Evolutionary conservation across 2,888 invertebrate species (phyloP).

Genomic region (Clitarchus hookeri): DNA sequence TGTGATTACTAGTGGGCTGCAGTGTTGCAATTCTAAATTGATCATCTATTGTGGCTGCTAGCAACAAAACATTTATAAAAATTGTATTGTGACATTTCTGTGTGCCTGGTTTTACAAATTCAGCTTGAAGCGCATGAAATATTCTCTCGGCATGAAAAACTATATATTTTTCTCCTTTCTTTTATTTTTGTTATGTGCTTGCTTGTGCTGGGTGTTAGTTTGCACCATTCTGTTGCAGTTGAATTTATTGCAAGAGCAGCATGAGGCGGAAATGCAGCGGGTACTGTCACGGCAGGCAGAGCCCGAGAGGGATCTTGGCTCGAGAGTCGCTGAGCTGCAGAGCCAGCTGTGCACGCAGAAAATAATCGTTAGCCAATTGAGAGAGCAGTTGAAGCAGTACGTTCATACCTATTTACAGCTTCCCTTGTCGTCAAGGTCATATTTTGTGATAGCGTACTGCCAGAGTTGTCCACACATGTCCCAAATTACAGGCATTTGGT

Average conservation of each 20-base stretch:
- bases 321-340: slow-evolving; percentile 53
- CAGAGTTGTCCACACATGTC: too few species aligned
- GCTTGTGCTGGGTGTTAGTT: slow-evolving; percentile 9
- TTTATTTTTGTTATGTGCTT: too few species aligned
- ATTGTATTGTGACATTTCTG: too few species aligned
- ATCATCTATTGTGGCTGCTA: too few species aligned
- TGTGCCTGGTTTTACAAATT: too few species aligned
- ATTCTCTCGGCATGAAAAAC: too few species aligned
- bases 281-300: slow-evolving; percentile 52
- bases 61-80: too few species aligned
- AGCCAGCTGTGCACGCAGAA: slow-evolving; percentile 70
- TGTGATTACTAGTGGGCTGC: too few species aligned
- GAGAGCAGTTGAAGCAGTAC: slow-evolving; percentile 51
- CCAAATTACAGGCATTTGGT: too few species aligned
- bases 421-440: slow-evolving; percentile 48
- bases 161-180: too few species aligned
- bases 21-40: too few species aligned
- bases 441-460: background rate
- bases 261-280: slow-evolving; percentile 55
- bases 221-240: slow-evolving; percentile 42
- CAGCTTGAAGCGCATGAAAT: too few species aligned
- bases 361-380: slow-evolving; percentile 53
- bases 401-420: slow-evolving; percentile 44
- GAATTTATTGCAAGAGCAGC: slow-evolving; percentile 53
- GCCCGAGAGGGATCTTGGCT: slow-evolving; percentile 41